Percentiles rank a stretch among this genome's conserved stretches.
phyloP scores from a whole-genome alignment of 1,140 invertebrate species.

The Heliothis subflexa region DNA sequence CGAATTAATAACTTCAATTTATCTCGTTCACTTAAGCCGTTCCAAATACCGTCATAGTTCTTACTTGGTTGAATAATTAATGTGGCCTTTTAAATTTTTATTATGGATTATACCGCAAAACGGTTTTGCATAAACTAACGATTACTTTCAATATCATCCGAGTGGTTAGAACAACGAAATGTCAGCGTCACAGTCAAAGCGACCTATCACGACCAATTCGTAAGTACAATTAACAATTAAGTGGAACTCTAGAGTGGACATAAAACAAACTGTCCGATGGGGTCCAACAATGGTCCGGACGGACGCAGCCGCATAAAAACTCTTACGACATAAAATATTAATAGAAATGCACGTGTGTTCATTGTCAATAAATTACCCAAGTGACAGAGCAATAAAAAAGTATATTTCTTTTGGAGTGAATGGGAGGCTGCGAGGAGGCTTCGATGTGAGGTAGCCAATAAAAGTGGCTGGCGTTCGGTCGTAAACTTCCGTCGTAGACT shows the following conservation, averaged over 20 bases:
- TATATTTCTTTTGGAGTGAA: slow-evolving; percentile 84
- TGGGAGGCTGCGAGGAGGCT: slow-evolving; percentile 83
- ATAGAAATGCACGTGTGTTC: slow-evolving; percentile 85
- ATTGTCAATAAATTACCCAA: slow-evolving; percentile 85
- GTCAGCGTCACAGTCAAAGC: slow-evolving; percentile 45
- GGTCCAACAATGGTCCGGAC: slow-evolving; percentile 69
- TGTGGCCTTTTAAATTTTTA: slow-evolving; percentile 26
- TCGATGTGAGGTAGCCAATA: slow-evolving; percentile 84
- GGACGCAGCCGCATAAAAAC: slow-evolving; percentile 74
- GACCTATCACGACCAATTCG: slow-evolving; percentile 64
- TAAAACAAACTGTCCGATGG: slow-evolving; percentile 70
- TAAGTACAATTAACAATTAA: slow-evolving; percentile 64
- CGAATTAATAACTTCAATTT: slow-evolving; percentile 13
- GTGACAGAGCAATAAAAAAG: slow-evolving; percentile 85
- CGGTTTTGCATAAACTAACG: slow-evolving; percentile 31
- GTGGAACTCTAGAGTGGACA: slow-evolving; percentile 58
- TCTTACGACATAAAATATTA: slow-evolving; percentile 85
- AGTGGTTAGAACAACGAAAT: slow-evolving; percentile 35
- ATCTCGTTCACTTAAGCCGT: neutral
- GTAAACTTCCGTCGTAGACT: slow-evolving; percentile 82
- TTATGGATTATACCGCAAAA: neutral
- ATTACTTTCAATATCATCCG: slow-evolving; percentile 50
- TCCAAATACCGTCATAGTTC: neutral
- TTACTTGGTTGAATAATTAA: slow-evolving; percentile 11
- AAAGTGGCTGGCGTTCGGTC: slow-evolving; percentile 81